Base-by-base conservation (phyloP, 2,113 vertebrate genomes). In the Anoura caudifer region DNA sequence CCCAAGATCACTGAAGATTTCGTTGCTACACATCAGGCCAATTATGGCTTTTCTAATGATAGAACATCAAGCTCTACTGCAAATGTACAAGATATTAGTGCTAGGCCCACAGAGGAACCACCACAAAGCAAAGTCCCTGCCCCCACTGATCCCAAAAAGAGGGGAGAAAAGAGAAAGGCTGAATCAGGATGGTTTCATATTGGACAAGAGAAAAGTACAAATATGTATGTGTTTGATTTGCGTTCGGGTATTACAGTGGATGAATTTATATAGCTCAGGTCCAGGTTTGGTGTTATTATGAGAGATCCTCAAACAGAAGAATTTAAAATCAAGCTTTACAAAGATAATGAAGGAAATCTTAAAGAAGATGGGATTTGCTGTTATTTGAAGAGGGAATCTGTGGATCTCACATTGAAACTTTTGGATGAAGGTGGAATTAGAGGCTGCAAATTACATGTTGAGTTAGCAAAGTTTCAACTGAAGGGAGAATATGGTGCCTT, bases 1-100 rank as follows among this genome's bases (percentile, higher is more conserved):
- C 99, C 99, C 24, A 99, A 99, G 99, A 98, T 99, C 98, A 99
- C 99, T 10, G 99, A 99, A 95, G 99, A 99, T 98, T 99, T 99
- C 97, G 98, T 99, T 47, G 99, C 99, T 84, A 99, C 99, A 0
- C 99, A 99, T 88, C 99, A 99, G 47, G 99, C 99, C 76, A 99
- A 99, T 98, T 99, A 99, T 50, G 99, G 99, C 89, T 99, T 99
- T 95, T 96, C 97, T 67, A 90, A 98, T 43, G 99, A 99, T 41
- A 98, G 97, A 12, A 98, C 98, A 0, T 98, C 98, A 76, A 95
- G 87, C 92, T 97, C 98, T 20, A 94, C 93, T 61, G 67, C 98
- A 63, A 92, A 96, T 43, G 4, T 93, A 43, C 96, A 97, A 79
- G 63, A 96, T 36, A n/a, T 54, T 36, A 95, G 52, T 91, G 95